Evolutionary conservation across 2,113 vertebrate species (phyloP), one percentile per base, ranked within the genome.

Genomic region (Narcine bancroftii): DNA sequence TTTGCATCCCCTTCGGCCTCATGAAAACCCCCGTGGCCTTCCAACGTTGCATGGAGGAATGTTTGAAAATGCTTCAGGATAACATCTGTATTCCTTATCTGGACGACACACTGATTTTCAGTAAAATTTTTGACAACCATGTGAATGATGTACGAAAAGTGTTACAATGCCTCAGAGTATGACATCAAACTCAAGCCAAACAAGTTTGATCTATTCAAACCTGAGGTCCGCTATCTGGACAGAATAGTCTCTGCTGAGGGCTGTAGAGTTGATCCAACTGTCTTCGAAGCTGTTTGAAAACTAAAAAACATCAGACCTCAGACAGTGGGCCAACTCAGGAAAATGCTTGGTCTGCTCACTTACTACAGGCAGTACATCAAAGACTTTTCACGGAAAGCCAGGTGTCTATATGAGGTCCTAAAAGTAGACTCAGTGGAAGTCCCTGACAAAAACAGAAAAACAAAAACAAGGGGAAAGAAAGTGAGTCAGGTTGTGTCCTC

Each of bases 21-120:
- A 91, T 71, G 24, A 76, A 91, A 39, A 72, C 92, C 26, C 92
- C 19, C 60, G 92, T 81, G 19, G 92, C 77, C n/a, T 92, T 92
- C 65, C 92, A 92, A n/a, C 60, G 45, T 13, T 45, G 65, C 81
- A 92, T 75, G 87, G 89, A 92, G 69, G 92, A 92, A 73, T 92
- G 72, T 66, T 50, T 92, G 36, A 53, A 50, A 65, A 26, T n/a
- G 0, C 56, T 92, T 33, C 39, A 72, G 65, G 92, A 92, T 39
- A 56, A 92, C 21, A 71, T 89, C 63, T 92, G 85, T 3, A 73
- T 92, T 24, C 85, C 85, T 29, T 92, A 75, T 26, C 66, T 92
- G 39, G 85, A 92, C 53, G 85, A 92, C n/a, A 50, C 60, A 21
- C 92, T 92, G 15, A 53, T 89, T 26, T 92, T 92, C 11, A 45